Conservation (phyloP, 2,113 vertebrate species). For the Poecilia latipinna region DNA sequence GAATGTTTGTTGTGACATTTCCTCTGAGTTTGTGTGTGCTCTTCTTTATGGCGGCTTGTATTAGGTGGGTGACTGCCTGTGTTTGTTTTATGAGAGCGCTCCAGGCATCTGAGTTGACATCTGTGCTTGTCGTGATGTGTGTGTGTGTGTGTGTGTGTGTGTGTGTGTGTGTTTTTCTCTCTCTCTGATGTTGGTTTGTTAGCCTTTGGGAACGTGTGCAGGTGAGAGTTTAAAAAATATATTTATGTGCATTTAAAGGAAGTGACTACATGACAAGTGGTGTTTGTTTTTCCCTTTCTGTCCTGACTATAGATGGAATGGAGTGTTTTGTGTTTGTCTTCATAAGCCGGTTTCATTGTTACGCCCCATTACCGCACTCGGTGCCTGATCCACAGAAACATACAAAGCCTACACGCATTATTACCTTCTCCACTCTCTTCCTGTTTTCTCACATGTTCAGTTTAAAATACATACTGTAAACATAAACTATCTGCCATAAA, state of each 20-base stretch:
- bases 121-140: constrained; percentile 68
- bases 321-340: constrained; percentile 37
- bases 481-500: neutral
- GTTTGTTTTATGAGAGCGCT: constrained; percentile 65
- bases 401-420: neutral
- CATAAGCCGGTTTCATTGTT: constrained; percentile 47
- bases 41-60: constrained; percentile 65
- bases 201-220: constrained; percentile 39
- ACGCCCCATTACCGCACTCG: constrained; percentile 53
- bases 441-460: constrained; percentile 19
- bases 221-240: constrained; percentile 53
- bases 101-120: constrained; percentile 70
- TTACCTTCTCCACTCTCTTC: constrained; percentile 15
- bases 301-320: constrained; percentile 29
- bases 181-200: constrained; percentile 39
- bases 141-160: too few relatives aligned
- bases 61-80: constrained; percentile 71
- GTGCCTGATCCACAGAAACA: constrained; percentile 42
- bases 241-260: constrained; percentile 38
- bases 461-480: neutral
- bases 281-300: constrained; percentile 46
- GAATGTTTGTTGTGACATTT: constrained; percentile 43
- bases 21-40: constrained; percentile 40
- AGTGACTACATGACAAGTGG: constrained; percentile 51
- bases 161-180: constrained; percentile 11